Evolutionary conservation across 2,888 invertebrate species (phyloP).

Genomic region (Pachliopta kotzebuea): DNA sequence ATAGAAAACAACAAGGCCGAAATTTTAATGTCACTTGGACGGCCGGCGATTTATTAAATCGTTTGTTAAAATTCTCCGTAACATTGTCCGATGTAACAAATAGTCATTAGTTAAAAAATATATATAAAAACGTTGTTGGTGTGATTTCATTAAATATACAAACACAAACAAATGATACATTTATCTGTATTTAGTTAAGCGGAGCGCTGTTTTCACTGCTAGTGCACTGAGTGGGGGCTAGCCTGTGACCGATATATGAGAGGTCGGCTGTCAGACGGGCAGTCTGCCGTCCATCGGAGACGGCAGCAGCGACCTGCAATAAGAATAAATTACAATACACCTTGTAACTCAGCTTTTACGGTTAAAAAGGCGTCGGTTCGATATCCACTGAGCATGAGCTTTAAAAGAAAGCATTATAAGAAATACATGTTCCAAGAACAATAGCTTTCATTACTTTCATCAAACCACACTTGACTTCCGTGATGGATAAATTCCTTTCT

Average conservation of each 20-base stretch:
- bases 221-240: constrained; percentile 34
- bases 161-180: constrained; percentile 2
- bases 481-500: no score
- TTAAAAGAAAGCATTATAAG: no score
- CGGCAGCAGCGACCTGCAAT: constrained; percentile 65
- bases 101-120: background rate
- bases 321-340: constrained; percentile 4
- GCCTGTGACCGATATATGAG: constrained; percentile 28
- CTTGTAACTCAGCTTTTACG: no score
- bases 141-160: background rate
- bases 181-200: background rate
- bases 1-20: background rate
- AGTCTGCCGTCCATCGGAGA: constrained; percentile 60
- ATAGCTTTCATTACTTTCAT: no score
- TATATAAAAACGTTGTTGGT: background rate
- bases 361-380: no score
- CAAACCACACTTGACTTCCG: no score
- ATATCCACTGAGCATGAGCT: no score
- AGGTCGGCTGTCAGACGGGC: constrained; percentile 56
- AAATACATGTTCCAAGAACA: no score
- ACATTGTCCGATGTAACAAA: background rate
- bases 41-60: background rate
- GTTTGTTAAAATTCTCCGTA: background rate
- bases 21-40: constrained; percentile 10
- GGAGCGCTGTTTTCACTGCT: constrained; percentile 37